Conservation (phyloP, 2,113 vertebrate species). For the Saccopteryx bilineata region DNA sequence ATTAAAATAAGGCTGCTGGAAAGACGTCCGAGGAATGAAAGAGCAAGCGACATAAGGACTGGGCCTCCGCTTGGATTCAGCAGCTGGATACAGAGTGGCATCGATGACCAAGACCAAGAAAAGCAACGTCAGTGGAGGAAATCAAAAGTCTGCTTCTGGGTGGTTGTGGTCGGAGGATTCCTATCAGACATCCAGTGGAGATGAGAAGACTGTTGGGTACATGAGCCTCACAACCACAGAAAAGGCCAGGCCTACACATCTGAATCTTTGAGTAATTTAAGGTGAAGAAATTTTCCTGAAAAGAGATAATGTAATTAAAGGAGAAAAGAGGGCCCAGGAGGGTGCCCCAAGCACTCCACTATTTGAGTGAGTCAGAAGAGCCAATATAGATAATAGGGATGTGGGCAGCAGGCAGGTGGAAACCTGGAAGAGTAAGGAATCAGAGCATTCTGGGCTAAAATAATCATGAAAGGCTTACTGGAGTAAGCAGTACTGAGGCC, state of each 20-base stretch:
- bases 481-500: background rate
- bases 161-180: background rate
- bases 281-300: background rate
- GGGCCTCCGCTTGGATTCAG: background rate
- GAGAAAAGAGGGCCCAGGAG: background rate
- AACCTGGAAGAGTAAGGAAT: background rate
- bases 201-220: background rate
- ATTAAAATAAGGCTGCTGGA: background rate
- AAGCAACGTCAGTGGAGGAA: conserved; percentile 10
- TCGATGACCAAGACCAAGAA: background rate
- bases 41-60: background rate
- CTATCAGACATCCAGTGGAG: background rate
- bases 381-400: background rate
- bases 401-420: background rate
- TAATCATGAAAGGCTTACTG: background rate
- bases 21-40: background rate
- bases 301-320: background rate
- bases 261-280: background rate
- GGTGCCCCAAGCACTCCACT: background rate
- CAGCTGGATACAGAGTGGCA: background rate
- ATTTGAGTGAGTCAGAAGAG: background rate
- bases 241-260: background rate
- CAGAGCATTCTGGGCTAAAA: background rate
- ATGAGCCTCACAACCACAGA: background rate
- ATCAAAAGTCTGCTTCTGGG: background rate